Evolutionary conservation across 2,113 vertebrate genomes (phyloP), one percentile per base, ranked within the genome.

Genomic region (Chascanopsetta lugubris): DNA sequence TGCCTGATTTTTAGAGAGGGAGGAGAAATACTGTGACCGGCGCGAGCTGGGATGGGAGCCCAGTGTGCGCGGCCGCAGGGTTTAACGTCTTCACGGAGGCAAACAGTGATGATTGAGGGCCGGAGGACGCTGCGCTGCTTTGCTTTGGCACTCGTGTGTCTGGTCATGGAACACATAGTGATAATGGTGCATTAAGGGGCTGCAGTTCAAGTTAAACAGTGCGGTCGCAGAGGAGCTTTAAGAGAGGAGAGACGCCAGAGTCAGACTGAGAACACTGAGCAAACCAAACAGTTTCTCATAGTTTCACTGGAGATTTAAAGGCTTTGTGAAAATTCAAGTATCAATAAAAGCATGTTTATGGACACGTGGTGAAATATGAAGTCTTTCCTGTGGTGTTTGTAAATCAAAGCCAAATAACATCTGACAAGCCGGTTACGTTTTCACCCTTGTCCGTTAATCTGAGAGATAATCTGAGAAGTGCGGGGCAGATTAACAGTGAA

Each of bases 21-120:
- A 45, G 55, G 30, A 74, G 27, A 75, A 63, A 80, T 60, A 69
- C 30, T 21, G 36, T 38, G 10, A 48, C 43, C 62, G 61, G 54
- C 38, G 18, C 34, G 40, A 21, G 34, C 53, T 67, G 62, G 67
- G 69, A 57, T 50, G 64, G 50, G 34, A 69, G 56, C 45, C 70
- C 8, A 17, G 46, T 50, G 61, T 32, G 24, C 54, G 49, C 53
- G 49, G 68, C 65, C 71, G 46, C 29, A 49, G 15, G 20, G 46
- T 70, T 61, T 67, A n/a, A 20, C 54, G 51, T 73, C 36, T 62
- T 61, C 60, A 68, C 69, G 30, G 27, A 54, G 38, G 24, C 18
- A 29, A 75, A 62, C 24, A 30, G 8, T 4, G n/a, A 42, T n/a
- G 58, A 69, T 40, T 70, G 34, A 63, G 46, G 29, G 29, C 25